Conservation (phyloP, 2,888 invertebrate species). For the Scotopteryx bipunctaria region DNA sequence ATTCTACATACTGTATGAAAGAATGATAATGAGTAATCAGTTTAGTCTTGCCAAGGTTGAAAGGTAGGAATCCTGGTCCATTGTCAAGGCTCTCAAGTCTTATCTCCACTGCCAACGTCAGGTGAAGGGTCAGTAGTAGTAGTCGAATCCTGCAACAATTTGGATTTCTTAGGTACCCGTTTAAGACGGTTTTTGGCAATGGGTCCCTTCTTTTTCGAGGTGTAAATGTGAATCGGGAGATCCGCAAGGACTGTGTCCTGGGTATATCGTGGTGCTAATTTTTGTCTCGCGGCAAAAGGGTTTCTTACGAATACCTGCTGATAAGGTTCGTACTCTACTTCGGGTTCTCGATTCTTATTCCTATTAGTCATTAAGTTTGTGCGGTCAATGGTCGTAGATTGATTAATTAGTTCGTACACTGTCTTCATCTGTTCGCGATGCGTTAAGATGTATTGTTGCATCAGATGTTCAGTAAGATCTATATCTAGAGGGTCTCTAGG, state of each 20-base stretch:
- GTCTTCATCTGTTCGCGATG: not conserved
- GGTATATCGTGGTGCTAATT: slow-evolving; percentile 38
- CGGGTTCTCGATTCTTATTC: slow-evolving; percentile 27
- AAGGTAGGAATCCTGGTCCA: slow-evolving; percentile 33
- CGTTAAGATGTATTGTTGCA: slow-evolving; percentile 35
- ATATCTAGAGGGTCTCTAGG: slow-evolving; percentile 39
- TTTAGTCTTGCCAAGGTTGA: not conserved
- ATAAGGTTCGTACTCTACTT: slow-evolving; percentile 26
- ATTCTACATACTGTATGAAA: not conserved
- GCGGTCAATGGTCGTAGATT: not conserved
- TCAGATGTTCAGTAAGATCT: slow-evolving; percentile 33
- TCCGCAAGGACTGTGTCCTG: slow-evolving; percentile 36
- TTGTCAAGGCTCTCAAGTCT: slow-evolving; percentile 25
- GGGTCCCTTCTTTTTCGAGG: slow-evolving; percentile 33
- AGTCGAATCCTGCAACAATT: slow-evolving; percentile 38
- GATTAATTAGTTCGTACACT: not conserved
- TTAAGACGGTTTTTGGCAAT: slow-evolving; percentile 37
- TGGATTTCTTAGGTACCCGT: slow-evolving; percentile 28
- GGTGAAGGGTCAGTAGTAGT: not conserved
- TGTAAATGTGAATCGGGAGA: slow-evolving; percentile 41
- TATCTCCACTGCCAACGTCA: slow-evolving; percentile 1
- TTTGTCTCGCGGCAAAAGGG: slow-evolving; percentile 35
- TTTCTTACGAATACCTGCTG: slow-evolving; percentile 35
- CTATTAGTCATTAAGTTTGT: not conserved
- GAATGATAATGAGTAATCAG: not conserved